Evolutionary conservation across 2,888 invertebrate species (phyloP), one percentile per base, ranked within the genome.

Genomic region (Cheilosia grossa): DNA sequence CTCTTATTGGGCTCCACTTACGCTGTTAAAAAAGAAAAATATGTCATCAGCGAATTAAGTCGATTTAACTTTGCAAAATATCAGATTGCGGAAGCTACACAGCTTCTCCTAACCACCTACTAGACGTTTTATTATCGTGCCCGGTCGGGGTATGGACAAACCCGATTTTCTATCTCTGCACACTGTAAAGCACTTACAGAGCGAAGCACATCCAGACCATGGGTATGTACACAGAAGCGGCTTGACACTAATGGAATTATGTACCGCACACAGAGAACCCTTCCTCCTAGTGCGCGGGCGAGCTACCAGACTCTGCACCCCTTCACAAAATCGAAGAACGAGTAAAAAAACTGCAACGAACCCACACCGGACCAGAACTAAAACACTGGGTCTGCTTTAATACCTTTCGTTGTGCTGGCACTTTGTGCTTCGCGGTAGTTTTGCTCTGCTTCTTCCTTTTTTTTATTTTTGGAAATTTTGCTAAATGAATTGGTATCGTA

Each of bases 21-120:
- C 49, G 67, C 56, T 58, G 58, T 49, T 47, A 47, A 64, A 73
- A 79, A 64, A 70, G 54, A 66, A 42, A 83, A 79, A 83, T 83
- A 79, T 83, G 83, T 83, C 83, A 83, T 69, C 82, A 79, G 73
- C 72, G 79, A 83, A 79, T 83, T 83, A 83, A 79, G 82, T 79
- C 82, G 79, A 83, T 79, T 83, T 83, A 83, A 79, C 73, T 83
- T 78, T 79, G 64, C 63, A 69, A 63, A 83, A 83, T 83, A 83
- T 83, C 83, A 83, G 83, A 83, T 83, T 83, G 83, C 83, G 83
- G 83, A 83, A 83, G 64, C 64, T 74, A 83, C 69, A 51, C 59
- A 67, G 21, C 53, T 67, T 30, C 73, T 58, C 49, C 49, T 51
- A 49, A 33, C 49, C 27, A 42, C 51, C 70, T 54, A n/a, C 33